A percentile compares a stretch with the other conserved stretches of the same genome.
Evolutionary conservation across 2,888 invertebrate species (phyloP).

Genomic region (Chymomyza fuscimana): DNA sequence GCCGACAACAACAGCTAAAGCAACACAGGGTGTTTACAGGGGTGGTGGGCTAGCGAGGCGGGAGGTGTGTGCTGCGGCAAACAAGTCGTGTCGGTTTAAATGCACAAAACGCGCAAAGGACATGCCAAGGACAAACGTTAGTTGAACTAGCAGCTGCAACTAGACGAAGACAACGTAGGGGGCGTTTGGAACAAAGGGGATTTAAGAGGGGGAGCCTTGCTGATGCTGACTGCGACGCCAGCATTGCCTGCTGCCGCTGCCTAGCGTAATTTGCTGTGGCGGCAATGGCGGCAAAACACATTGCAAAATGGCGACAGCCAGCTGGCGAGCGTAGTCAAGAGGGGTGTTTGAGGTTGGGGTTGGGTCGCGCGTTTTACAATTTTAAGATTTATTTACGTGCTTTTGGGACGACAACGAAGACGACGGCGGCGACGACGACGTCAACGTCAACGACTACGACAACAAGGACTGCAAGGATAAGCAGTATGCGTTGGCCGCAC

Average conservation of each 20-base stretch:
- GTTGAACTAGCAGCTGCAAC: slow-evolving; percentile 55
- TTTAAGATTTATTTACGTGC: slow-evolving; percentile 75
- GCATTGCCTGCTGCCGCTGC: slow-evolving; percentile 40
- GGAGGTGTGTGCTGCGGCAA: slow-evolving; percentile 34
- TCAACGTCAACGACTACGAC: background rate
- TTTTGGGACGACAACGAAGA: slow-evolving; percentile 53
- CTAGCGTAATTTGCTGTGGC: slow-evolving; percentile 70
- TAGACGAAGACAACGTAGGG: slow-evolving; percentile 5
- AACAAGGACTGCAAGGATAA: slow-evolving; percentile 47
- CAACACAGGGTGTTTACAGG: slow-evolving; percentile 3
- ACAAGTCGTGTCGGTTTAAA: slow-evolving; percentile 57
- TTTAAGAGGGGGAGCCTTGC: background rate
- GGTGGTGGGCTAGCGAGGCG: slow-evolving; percentile 18
- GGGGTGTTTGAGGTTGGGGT: background rate
- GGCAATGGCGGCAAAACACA: slow-evolving; percentile 74
- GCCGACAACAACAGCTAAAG: slow-evolving; percentile 50
- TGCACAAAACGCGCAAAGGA: slow-evolving; percentile 74
- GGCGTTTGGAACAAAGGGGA: background rate
- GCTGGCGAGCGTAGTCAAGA: slow-evolving; percentile 1
- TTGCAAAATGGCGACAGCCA: slow-evolving; percentile 71
- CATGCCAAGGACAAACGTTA: slow-evolving; percentile 75
- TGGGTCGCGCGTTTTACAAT: slow-evolving; percentile 58
- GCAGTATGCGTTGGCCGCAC: slow-evolving; percentile 62
- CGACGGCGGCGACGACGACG: background rate
- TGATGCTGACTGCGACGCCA: background rate